Evolutionary conservation across 2,888 invertebrate genomes (phyloP), one percentile per base, ranked within the genome.

Genomic region (Sinelater perroti): DNA sequence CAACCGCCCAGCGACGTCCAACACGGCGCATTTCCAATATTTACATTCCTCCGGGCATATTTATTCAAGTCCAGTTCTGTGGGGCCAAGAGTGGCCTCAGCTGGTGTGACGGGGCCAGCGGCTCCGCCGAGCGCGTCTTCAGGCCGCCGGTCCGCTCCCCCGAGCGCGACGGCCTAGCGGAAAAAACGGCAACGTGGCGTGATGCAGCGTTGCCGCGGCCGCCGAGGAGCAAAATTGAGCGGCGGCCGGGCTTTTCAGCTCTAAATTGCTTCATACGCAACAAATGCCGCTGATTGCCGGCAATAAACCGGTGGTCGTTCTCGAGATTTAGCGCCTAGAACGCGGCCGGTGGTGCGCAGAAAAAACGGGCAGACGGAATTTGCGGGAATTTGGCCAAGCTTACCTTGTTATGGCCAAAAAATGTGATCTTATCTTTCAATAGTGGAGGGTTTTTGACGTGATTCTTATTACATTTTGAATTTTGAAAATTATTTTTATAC

Each of bases 41-140:
- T 61, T 63, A 61, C 58, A 60, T 61, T 58, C 60, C 51, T 58
- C 54, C 59, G 56, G 56, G 59, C 30, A 40, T 62, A 63, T 63
- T 63, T 63, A 63, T 63, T 58, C 55, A 56, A 61, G 56, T 61
- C 63, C 60, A 58, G 60, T 63, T 63, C 49, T 58, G 49, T 61
- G 49, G 36, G 56, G 42, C 46, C 28, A 36, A 40, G 52, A 55
- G 56, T 46, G 30, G 45, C 18, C 56, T 60, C 59, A 56, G 56
- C 47, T 56, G 45, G 40, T 51, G 46, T 57, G 52, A 52, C 52
- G 52, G 47, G 47, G 50, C 31, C 46, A 57, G 57, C 57, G 57
- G 57, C 57, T 52, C 47, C 44, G 45, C 49, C 46, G 50, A 56
- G 50, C 44, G 40, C 21, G 35, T 54, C 55, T 35, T 21, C 45